phyloP scores from a whole-genome alignment of 2,797 vertebrate genomes.

The Natrix natrix region DNA sequence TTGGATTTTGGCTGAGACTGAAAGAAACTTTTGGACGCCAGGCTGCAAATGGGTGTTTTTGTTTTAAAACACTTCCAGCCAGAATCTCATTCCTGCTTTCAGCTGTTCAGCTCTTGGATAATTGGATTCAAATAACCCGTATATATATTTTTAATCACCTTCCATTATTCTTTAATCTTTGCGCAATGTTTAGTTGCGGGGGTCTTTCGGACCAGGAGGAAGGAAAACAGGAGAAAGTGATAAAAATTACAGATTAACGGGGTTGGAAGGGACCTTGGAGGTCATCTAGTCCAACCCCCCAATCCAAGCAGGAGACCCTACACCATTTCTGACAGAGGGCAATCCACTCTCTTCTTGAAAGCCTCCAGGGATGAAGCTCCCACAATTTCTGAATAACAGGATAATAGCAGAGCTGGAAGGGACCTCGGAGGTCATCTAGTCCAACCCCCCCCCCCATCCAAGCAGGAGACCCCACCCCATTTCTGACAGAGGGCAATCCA shows the following conservation, averaged over 20 bases:
- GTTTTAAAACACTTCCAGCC: not conserved
- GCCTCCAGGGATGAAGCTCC: too few relatives aligned
- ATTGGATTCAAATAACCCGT: rapidly evolving
- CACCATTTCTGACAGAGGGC: too few relatives aligned
- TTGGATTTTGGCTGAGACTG: too few relatives aligned
- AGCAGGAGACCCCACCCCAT: too few relatives aligned
- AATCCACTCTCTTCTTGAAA: too few relatives aligned
- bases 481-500: too few relatives aligned
- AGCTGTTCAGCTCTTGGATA: not conserved
- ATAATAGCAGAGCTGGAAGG: too few relatives aligned
- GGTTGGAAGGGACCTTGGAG: too few relatives aligned
- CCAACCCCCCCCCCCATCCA: too few relatives aligned
- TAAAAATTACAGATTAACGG: not conserved
- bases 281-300: too few relatives aligned
- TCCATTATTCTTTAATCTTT: not conserved
- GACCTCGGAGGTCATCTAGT: too few relatives aligned
- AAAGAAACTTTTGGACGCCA: not conserved
- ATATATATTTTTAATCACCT: not conserved
- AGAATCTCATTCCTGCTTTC: not conserved
- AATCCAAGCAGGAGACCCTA: rapidly evolving
- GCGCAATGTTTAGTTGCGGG: not conserved
- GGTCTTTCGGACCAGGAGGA: not conserved
- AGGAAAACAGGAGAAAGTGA: not conserved
- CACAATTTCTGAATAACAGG: too few relatives aligned
- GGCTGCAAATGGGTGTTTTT: not conserved